Evolutionary conservation across 2,888 invertebrate genomes (phyloP), one percentile per base, ranked within the genome.

Genomic region (Dryomyza anilis): DNA sequence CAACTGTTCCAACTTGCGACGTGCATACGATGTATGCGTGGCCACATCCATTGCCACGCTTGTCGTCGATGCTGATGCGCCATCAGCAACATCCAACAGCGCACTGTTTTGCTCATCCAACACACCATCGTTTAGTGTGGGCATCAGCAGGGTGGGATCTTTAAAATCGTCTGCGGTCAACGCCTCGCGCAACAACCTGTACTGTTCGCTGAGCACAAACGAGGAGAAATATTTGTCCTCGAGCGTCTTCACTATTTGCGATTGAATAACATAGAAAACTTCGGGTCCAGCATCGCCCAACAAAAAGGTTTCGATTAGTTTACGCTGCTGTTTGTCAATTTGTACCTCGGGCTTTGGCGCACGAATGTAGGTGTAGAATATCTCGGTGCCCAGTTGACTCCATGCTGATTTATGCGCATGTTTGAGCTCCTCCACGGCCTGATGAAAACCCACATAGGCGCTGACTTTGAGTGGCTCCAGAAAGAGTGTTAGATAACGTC

Each of bases 341-440:
- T 92, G 91, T 67, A 94, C 90, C 78, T 91, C 91, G 0, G 92
- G 91, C 67, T 90, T 90, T 2, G 92, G 91, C 57, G 91, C 92
- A 70, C 92, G 86, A 67, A 96, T 92, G 75, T 92, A 95, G 3
- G 93, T 93, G 78, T 95, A 94, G 84, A 93, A 95, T 75, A 95
- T 93, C 82, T 95, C 95, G n/a, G 93, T 92, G 10, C 93, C 96
- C 29, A 94, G 84, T 75, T 95, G 93, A 82, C 95, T 94, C 88
- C 91, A 91, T 71, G 88, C 88, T 67, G 89, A 89, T 71, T 91
- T 86, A 53, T 90, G 89, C n/a, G 92, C 88, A 64, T 87, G 86
- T 69, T 92, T 87, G 68, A 96, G 83, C 81, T 94, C 93, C 76
- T 95, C 94, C 0, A 94, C 94, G 0, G 93, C 92, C 73, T 88